Evolutionary conservation across 1,140 invertebrate genomes (phyloP).

Genomic region (Ladona fulva): DNA sequence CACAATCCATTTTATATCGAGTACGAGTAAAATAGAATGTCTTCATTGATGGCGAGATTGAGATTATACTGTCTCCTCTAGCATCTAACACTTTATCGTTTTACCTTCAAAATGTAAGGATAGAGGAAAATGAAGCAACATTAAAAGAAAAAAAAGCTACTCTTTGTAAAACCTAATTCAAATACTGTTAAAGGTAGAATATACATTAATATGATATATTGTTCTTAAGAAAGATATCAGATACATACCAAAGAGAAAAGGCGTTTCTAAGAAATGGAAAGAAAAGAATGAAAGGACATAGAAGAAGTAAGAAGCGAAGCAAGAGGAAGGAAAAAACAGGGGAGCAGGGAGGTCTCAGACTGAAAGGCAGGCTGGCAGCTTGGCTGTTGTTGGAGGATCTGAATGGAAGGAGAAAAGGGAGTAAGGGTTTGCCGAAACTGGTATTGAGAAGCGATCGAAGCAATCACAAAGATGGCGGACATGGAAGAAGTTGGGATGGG

Average conservation of each 20-base stretch:
- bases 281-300: not conserved
- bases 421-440: not conserved
- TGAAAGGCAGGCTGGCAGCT: not conserved
- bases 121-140: too few species aligned
- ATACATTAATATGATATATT: too few species aligned
- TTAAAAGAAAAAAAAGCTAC: too few species aligned
- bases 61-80: too few species aligned
- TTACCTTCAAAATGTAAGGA: too few species aligned
- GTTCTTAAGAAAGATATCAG: too few species aligned
- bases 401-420: not conserved
- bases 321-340: not conserved
- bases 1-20: too few species aligned
- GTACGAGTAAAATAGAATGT: too few species aligned
- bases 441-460: not conserved
- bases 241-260: not conserved
- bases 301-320: not conserved
- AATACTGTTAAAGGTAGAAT: too few species aligned
- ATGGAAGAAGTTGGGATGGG: not conserved
- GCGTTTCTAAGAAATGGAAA: not conserved
- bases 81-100: too few species aligned
- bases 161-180: too few species aligned
- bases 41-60: too few species aligned
- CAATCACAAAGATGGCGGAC: not conserved
- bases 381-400: not conserved
- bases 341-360: not conserved